Evolutionary conservation across 2,888 invertebrate genomes (phyloP).

Genomic region (Troides helena): DNA sequence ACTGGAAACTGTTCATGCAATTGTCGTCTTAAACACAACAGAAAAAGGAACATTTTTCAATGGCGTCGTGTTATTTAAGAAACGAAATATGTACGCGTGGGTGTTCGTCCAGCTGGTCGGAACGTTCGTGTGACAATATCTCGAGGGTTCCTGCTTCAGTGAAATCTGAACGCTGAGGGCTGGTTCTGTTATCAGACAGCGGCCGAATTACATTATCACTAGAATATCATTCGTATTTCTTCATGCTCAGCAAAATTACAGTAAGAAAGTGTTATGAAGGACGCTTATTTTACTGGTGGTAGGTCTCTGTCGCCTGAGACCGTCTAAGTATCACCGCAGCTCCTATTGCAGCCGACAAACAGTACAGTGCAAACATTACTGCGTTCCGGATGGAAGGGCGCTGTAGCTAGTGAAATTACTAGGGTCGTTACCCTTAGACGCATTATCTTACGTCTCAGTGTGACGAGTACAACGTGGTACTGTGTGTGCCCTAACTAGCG

Average conservation of each 20-base stretch:
- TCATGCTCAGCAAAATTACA: not conserved
- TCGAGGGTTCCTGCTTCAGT: constrained; percentile 14
- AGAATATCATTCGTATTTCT: not conserved
- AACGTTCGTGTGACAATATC: constrained; percentile 9
- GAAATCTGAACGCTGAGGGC: constrained; percentile 9
- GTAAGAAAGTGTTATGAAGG: too few species aligned
- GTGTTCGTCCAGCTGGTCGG: constrained; percentile 13
- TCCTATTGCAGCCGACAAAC: too few species aligned
- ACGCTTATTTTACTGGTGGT: too few species aligned
- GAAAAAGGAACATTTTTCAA: constrained; percentile 3
- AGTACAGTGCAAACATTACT: too few species aligned
- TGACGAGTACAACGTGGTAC: too few species aligned
- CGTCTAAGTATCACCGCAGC: too few species aligned
- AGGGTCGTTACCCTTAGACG: too few species aligned
- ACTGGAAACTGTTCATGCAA: constrained; percentile 1
- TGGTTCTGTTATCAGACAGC: constrained; percentile 9
- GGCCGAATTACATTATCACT: constrained; percentile 11
- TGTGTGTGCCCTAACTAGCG: too few species aligned
- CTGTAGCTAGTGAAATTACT: too few species aligned
- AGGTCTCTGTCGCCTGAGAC: too few species aligned
- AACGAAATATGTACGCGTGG: constrained; percentile 12
- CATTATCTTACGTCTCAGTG: too few species aligned
- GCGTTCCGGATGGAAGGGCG: too few species aligned
- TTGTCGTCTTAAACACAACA: not conserved
- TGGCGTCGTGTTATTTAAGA: not conserved